Base-by-base conservation (phyloP, 1,140 invertebrate genomes). In the Nebria ingens region DNA sequence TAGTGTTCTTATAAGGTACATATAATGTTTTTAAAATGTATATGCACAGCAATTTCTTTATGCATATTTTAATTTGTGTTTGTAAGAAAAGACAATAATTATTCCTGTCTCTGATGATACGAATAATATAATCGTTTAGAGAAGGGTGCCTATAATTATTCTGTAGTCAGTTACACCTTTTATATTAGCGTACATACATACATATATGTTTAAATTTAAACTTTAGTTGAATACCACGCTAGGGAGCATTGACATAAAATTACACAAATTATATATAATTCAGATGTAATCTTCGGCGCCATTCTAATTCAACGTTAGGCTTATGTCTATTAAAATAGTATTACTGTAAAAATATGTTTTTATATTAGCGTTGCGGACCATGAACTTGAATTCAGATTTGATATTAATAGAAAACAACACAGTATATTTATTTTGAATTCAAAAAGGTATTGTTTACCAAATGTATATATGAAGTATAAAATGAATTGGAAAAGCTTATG, bases 211-310 rank as follows among this genome's bases (percentile, higher is more conserved):
- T n/a, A 9, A 34, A 34, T 34, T 9, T 9, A 9, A 34, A 34
- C 25, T 9, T 6, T n/a, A 34, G 6, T 34, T n/a, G 6, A 34
- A 34, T 34, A 34, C n/a, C 25, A 34, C n/a, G n/a, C 25, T 9
- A 12, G 40, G 17, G 40, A 45, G 40, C 40, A 17, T 11, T 45
- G 40, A 45, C 40, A 45, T 17, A 45, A 45, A 17, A 45, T 45
- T 45, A 45, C 40, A 45, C 40, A 9, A 11, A 45, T 45, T 45
- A 45, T 17, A 17, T 45, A 45, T 45, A 45, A 45, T 17, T 45
- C 17, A 6, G 15, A 17, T 45, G 15, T 45, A 45, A 45, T 45
- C 15, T 9, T 17, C 4, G 40, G 15, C 15, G 40, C 40, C 40
- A 17, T 11, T 4, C 15, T 45, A 17, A 12, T 45, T 45, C 17